Evolutionary conservation across 2,888 invertebrate genomes (phyloP).

Genomic region (Diplazon laetatorius): DNA sequence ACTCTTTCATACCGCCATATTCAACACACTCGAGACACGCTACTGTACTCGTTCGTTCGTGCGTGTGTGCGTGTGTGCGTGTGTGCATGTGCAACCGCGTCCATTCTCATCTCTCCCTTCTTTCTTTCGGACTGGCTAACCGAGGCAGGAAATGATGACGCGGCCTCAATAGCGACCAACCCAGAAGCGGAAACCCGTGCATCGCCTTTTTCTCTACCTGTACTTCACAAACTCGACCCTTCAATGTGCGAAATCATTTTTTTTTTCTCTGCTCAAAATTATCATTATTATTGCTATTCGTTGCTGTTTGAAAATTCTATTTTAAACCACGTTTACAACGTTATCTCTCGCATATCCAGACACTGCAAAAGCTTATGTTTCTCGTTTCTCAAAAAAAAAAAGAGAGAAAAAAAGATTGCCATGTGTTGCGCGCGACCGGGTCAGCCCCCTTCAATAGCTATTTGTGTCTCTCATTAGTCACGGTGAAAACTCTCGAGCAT

Average conservation of each 20-base stretch:
- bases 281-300: too few relatives aligned
- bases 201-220: constrained; percentile 59
- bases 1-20: constrained; percentile 61
- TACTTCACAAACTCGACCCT: constrained; percentile 30
- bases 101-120: constrained; percentile 58
- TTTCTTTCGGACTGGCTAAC: constrained; percentile 60
- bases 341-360: neutral
- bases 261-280: too few relatives aligned
- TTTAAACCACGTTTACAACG: neutral
- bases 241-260: constrained; percentile 11
- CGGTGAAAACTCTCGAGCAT: constrained; percentile 34
- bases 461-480: constrained; percentile 47
- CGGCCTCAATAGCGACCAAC: constrained; percentile 69
- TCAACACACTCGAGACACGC: constrained; percentile 29
- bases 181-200: constrained; percentile 64
- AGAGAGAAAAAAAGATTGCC: constrained; percentile 48
- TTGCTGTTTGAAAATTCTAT: constrained; percentile 8
- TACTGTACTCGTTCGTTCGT: constrained; percentile 16
- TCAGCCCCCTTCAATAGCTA: constrained; percentile 30
- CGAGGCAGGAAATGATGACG: constrained; percentile 77
- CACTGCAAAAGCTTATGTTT: neutral
- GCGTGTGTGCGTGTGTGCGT: constrained; percentile 17
- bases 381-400: constrained; percentile 45
- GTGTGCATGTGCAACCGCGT: constrained; percentile 44
- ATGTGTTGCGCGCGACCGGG: constrained; percentile 41